Evolutionary conservation across 2,888 invertebrate species (phyloP).

Genomic region (Seira ritae): DNA sequence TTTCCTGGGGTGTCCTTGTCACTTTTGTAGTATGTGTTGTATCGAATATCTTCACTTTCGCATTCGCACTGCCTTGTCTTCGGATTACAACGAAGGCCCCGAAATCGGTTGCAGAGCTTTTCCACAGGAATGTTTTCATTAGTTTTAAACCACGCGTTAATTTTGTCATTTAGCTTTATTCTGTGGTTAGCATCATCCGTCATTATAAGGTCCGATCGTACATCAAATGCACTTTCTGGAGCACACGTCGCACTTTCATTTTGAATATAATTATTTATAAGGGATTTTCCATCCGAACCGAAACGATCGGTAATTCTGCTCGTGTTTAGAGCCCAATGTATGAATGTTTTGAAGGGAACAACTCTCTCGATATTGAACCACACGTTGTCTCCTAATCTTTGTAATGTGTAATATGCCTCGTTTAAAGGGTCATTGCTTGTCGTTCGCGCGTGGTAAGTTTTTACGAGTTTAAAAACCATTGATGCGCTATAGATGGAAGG

Average conservation of each 20-base stretch:
- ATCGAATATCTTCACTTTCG: slow-evolving; percentile 11
- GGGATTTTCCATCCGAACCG: neutral
- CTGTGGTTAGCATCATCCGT: slow-evolving; percentile 1
- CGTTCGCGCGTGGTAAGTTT: slow-evolving; percentile 13
- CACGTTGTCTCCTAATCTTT: slow-evolving; percentile 26
- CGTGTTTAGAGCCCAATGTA: slow-evolving; percentile 30
- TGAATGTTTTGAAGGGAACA: slow-evolving; percentile 30
- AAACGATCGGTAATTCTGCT: slow-evolving; percentile 8
- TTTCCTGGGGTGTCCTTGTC: neutral
- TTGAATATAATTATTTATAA: slow-evolving; percentile 28
- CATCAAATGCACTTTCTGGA: slow-evolving; percentile 14
- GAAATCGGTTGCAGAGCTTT: slow-evolving; percentile 37
- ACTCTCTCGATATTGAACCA: slow-evolving; percentile 44
- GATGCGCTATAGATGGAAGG: slow-evolving; percentile 8
- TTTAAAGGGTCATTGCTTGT: slow-evolving; percentile 31
- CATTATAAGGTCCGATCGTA: neutral
- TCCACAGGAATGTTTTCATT: slow-evolving; percentile 24
- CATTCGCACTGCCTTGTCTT: slow-evolving; percentile 9
- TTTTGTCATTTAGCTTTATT: neutral
- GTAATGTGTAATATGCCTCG: slow-evolving; percentile 26
- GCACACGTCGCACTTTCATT: slow-evolving; percentile 18
- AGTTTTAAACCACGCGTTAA: neutral
- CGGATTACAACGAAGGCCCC: slow-evolving; percentile 25
- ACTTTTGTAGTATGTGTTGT: neutral
- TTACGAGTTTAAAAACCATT: neutral